A percentile compares a stretch with the other conserved stretches of the same genome.
Evolutionary conservation across 2,113 vertebrate species (phyloP).

Genomic region (Ceyx margarethae): DNA sequence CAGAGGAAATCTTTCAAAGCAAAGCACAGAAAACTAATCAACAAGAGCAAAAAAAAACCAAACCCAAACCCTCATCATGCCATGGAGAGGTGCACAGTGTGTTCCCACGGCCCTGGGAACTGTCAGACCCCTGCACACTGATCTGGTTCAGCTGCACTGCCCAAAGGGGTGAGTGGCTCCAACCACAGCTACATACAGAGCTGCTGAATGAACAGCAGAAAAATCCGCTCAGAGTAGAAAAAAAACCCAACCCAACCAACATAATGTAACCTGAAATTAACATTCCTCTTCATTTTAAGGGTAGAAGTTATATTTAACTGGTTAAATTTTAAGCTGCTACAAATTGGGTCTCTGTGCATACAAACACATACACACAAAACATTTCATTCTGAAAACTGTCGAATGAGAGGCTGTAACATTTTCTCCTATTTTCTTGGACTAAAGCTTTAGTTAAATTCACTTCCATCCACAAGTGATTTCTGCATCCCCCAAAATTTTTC

Average conservation of each 20-base stretch:
- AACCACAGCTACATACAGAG: neutral
- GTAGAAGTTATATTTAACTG: neutral
- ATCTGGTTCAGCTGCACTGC: neutral
- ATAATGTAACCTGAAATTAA: neutral
- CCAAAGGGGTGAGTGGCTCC: neutral
- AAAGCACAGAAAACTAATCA: slow-evolving; percentile 18
- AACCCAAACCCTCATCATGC: neutral
- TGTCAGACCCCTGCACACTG: neutral
- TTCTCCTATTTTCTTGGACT: neutral
- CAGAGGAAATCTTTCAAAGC: neutral
- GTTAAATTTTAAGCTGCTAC: neutral
- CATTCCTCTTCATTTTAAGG: neutral
- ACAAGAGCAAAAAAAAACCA: neutral
- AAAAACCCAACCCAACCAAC: neutral
- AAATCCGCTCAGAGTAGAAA: neutral
- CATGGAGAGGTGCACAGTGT: neutral
- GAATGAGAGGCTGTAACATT: neutral
- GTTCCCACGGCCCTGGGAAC: neutral
- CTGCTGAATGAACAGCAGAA: neutral
- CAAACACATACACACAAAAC: neutral
- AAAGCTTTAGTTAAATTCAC: neutral
- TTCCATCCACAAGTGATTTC: neutral
- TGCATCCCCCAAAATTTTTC: neutral
- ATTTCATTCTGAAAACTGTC: neutral
- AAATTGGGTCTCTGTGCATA: neutral